Evolutionary conservation across 2,888 invertebrate species (phyloP).

Genomic region (Nomada goodeniana): DNA sequence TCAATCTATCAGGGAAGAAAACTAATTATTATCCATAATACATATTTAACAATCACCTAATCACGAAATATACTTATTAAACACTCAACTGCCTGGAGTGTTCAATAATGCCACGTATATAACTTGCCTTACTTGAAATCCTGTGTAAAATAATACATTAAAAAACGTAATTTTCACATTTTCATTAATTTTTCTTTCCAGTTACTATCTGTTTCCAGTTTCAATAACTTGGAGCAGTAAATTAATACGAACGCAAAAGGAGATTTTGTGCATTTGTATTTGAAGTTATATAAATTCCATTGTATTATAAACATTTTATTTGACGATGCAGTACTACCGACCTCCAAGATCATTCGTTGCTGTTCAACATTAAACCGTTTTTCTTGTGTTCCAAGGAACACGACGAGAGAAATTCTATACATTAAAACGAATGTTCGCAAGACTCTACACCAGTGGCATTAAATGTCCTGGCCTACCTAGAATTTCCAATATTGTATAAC

Average conservation of each 20-base stretch:
- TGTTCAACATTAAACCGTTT: slow-evolving; percentile 39
- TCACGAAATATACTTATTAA: too few species aligned
- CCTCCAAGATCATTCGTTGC: slow-evolving; percentile 11
- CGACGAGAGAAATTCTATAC: slow-evolving; percentile 57
- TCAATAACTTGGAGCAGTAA: too few species aligned
- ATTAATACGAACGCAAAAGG: too few species aligned
- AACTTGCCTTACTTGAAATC: too few species aligned
- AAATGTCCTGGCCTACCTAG: slow-evolving; percentile 40
- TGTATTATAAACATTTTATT: not conserved
- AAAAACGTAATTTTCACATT: not conserved
- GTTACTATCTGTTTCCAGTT: too few species aligned
- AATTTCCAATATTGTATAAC: slow-evolving; percentile 57
- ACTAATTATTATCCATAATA: too few species aligned
- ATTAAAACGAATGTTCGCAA: slow-evolving; percentile 39
- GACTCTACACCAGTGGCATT: slow-evolving; percentile 33
- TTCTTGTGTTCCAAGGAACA: slow-evolving; percentile 47
- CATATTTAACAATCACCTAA: too few species aligned
- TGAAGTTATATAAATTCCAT: not conserved
- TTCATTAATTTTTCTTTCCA: not conserved
- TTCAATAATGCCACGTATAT: too few species aligned
- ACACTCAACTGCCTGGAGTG: too few species aligned
- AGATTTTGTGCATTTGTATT: not conserved
- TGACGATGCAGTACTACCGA: not conserved
- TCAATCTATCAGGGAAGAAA: too few species aligned
- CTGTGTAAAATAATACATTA: too few species aligned